Percentiles rank a stretch among this genome's conserved stretches.
Evolutionary conservation across 2,888 invertebrate species (phyloP).

Genomic region (Sarcophaga carnaria): DNA sequence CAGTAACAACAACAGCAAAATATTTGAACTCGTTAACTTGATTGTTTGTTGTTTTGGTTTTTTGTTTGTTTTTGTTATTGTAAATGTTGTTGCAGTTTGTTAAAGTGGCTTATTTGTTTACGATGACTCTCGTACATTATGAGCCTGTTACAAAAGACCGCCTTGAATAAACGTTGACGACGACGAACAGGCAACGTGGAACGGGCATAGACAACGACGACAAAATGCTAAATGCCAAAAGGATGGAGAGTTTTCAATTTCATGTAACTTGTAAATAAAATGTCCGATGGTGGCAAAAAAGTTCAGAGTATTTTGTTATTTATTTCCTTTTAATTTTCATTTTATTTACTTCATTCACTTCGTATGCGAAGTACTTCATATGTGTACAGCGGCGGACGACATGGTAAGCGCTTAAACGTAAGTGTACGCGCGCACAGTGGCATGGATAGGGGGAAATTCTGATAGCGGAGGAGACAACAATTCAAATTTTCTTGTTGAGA

Average conservation of each 20-base stretch:
- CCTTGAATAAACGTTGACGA: constrained; percentile 45
- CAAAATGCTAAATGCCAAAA: constrained; percentile 44
- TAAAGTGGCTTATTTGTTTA: constrained; percentile 69
- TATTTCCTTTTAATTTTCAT: constrained; percentile 67
- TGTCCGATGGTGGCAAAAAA: constrained; percentile 67
- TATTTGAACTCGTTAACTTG: constrained; percentile 68
- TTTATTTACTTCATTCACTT: constrained; percentile 15
- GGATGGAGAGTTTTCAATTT: constrained; percentile 61
- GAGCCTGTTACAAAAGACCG: constrained; percentile 64
- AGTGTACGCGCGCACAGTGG: neutral
- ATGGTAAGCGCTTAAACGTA: neutral
- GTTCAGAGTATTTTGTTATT: constrained; percentile 68
- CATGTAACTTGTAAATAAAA: constrained; percentile 65
- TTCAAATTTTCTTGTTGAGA: too few relatives aligned
- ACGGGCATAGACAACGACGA: neutral
- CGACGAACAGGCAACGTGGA: constrained; percentile 12
- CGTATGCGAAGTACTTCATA: constrained; percentile 5
- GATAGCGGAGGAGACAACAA: too few relatives aligned
- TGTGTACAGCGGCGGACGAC: neutral
- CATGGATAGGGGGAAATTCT: neutral
- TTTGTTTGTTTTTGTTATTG: constrained; percentile 12
- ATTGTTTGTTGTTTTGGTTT: constrained; percentile 48
- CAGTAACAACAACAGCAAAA: constrained; percentile 52
- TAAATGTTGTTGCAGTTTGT: constrained; percentile 40
- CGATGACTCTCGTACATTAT: constrained; percentile 62